phyloP scores from a whole-genome alignment of 2,113 vertebrate species.

The Orycteropus afer region DNA sequence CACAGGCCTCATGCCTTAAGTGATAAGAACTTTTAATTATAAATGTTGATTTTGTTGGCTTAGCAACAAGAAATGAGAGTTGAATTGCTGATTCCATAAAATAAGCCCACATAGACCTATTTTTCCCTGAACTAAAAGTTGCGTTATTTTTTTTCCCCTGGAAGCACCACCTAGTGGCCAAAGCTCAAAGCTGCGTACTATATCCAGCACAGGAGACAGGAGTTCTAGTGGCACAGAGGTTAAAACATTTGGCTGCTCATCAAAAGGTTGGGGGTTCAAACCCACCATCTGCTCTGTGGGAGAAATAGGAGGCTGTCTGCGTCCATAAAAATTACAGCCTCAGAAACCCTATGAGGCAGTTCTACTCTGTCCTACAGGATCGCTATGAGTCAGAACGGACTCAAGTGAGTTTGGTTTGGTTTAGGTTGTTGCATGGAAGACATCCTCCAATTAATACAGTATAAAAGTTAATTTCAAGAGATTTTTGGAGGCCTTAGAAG shows the following conservation, averaged over 20 bases:
- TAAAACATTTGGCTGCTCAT: too few species aligned
- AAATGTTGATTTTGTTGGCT: background rate
- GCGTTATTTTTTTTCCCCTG: conserved; percentile 31
- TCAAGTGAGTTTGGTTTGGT: too few species aligned
- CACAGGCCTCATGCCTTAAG: background rate
- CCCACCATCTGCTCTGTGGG: too few species aligned
- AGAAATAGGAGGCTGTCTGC: too few species aligned
- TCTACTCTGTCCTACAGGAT: too few species aligned
- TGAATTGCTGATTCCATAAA: background rate
- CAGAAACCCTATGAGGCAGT: too few species aligned
- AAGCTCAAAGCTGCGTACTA: conserved; percentile 21
- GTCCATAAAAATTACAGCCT: too few species aligned
- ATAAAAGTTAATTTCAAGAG: conserved; percentile 6
- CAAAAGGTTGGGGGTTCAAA: too few species aligned
- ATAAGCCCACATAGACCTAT: background rate
- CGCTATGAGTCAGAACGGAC: too few species aligned
- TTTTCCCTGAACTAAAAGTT: background rate
- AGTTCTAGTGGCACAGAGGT: too few species aligned
- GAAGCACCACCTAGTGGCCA: conserved; percentile 65
- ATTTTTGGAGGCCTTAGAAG: background rate
- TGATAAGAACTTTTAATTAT: background rate
- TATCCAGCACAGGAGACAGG: background rate
- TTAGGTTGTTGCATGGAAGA: too few species aligned
- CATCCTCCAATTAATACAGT: background rate
- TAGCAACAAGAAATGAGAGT: background rate